Percentiles rank a stretch among this genome's conserved stretches.
phyloP scores from a whole-genome alignment of 2,888 invertebrate genomes.

The Dysmachus trigonus region DNA sequence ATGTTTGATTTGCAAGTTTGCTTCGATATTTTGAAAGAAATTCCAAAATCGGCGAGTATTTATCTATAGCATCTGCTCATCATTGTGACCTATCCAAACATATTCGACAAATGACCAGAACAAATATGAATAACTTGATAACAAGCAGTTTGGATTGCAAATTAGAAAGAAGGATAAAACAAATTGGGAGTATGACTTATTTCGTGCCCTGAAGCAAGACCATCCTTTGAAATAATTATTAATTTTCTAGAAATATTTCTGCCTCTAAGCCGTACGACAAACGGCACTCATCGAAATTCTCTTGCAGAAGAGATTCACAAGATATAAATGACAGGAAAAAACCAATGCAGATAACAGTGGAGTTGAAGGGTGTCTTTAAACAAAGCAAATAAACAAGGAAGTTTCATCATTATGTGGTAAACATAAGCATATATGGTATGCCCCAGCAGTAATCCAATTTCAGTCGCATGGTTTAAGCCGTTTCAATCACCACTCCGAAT shows the following conservation, averaged over 20 bases:
- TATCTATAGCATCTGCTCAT: neutral
- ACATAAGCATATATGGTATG: conserved; percentile 1
- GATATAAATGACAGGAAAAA: neutral
- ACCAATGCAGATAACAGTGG: neutral
- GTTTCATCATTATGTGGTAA: neutral
- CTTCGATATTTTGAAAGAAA: no score
- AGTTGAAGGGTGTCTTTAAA: neutral
- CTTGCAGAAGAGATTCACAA: neutral
- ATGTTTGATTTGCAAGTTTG: no score
- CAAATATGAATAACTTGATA: neutral
- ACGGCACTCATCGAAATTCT: neutral
- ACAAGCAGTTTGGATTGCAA: neutral
- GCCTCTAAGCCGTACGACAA: neutral
- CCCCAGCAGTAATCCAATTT: neutral
- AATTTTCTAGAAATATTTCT: neutral
- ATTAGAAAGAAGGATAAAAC: neutral
- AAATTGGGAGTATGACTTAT: neutral
- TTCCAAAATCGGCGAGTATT: no score
- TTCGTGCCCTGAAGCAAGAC: neutral
- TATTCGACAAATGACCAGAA: neutral
- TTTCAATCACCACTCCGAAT: conserved; percentile 39
- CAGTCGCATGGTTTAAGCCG: conserved; percentile 2
- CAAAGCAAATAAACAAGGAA: neutral
- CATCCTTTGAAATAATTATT: neutral
- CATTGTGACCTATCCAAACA: neutral